phyloP scores from a whole-genome alignment of 1,140 invertebrate genomes.

The Liolophura sinensis region DNA sequence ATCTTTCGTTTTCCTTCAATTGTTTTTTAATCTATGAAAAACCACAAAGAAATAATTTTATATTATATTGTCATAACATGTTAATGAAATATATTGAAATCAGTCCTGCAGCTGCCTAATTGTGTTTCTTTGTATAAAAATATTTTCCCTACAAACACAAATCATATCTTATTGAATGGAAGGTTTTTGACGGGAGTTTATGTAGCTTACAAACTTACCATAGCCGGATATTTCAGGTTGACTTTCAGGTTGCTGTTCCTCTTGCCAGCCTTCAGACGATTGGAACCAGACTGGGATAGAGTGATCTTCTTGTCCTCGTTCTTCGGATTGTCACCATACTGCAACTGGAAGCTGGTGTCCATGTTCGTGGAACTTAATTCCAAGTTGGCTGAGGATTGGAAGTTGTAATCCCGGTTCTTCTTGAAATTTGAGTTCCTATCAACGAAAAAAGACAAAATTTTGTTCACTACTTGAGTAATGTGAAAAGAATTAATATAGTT shows the following conservation, averaged over 20 bases:
- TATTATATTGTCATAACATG: not conserved
- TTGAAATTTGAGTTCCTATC: conserved; percentile 17
- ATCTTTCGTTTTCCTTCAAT: no score
- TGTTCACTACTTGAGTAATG: no score
- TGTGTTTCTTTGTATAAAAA: not conserved
- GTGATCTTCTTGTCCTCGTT: conserved; percentile 16
- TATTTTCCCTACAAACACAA: not conserved
- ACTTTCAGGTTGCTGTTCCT: not conserved
- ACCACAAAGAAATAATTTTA: not conserved
- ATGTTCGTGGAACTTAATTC: conserved; percentile 21
- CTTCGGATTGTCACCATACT: conserved; percentile 20
- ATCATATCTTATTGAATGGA: not conserved
- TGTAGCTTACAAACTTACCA: conserved; percentile 1
- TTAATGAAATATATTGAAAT: no score
- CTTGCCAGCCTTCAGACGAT: no score
- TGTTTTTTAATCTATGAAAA: no score
- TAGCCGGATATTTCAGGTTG: conserved; percentile 7
- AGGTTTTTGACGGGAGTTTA: not conserved
- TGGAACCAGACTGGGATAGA: conserved; percentile 1
- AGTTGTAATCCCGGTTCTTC: conserved; percentile 21
- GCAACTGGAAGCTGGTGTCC: conserved; percentile 10
- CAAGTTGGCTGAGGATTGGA: conserved; percentile 7
- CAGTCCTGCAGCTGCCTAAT: no score
- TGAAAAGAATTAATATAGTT: no score
- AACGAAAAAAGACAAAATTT: not conserved